Evolutionary conservation across 2,888 invertebrate species (phyloP).

Genomic region (Mesorhabditis belari): DNA sequence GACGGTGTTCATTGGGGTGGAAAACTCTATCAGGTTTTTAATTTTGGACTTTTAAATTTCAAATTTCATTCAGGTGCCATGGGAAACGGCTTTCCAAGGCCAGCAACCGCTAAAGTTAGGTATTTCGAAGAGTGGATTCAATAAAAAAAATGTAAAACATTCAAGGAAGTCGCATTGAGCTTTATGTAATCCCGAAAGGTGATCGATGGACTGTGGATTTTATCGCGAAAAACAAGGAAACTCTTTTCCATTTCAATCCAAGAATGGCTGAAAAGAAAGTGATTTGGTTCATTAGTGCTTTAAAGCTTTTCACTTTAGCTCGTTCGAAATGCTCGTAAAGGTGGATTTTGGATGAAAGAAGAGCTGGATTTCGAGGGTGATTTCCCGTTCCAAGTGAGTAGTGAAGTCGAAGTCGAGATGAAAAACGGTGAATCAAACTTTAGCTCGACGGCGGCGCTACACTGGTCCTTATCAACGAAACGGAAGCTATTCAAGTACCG

Average conservation of each 20-base stretch:
- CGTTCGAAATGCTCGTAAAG: constrained; percentile 45
- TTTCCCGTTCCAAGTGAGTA: constrained; percentile 46
- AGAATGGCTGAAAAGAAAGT: constrained; percentile 45
- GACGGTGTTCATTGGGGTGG: constrained; percentile 46
- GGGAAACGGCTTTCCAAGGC: constrained; percentile 42
- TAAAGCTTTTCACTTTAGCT: constrained; percentile 23
- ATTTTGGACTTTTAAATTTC: background rate
- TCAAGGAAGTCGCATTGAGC: constrained; percentile 31
- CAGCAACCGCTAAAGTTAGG: constrained; percentile 10
- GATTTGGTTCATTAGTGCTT: constrained; percentile 5
- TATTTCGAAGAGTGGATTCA: constrained; percentile 15
- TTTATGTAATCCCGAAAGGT: constrained; percentile 46
- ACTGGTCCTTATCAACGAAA: background rate
- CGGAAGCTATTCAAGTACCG: background rate
- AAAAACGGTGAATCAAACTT: too few species aligned
- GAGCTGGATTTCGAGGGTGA: constrained; percentile 45
- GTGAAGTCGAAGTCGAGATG: constrained; percentile 47
- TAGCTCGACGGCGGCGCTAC: background rate
- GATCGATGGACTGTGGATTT: constrained; percentile 49
- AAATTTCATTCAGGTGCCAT: constrained; percentile 31
- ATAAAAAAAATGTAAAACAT: background rate
- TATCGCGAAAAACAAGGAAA: constrained; percentile 39
- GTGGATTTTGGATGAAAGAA: constrained; percentile 50
- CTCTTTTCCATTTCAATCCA: constrained; percentile 52
- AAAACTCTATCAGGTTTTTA: background rate